Conservation (phyloP, 2,113 vertebrate genomes). For the Nothoprocta pentlandii region DNA sequence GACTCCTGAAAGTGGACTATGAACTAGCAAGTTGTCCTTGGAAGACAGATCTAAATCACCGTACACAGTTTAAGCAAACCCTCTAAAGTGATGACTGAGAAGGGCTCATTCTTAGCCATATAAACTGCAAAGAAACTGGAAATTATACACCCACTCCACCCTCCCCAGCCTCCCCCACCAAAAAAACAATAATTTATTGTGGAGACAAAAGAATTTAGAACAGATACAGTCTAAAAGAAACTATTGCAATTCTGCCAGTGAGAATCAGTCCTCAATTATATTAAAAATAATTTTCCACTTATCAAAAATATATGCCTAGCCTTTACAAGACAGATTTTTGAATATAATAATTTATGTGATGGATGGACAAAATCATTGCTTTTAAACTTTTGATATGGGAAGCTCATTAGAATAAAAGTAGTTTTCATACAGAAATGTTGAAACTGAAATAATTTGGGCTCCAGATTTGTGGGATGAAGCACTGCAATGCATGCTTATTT, state of each 20-base stretch:
- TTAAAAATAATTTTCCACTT: background rate
- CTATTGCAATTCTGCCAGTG: background rate
- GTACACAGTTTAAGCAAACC: background rate
- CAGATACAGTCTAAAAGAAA: background rate
- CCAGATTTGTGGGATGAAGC: background rate
- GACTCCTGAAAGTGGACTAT: background rate
- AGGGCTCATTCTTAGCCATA: background rate
- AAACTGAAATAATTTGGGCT: background rate
- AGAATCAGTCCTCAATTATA: background rate
- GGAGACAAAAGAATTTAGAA: background rate
- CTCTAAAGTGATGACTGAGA: background rate
- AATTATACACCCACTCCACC: background rate
- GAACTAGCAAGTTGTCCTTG: background rate
- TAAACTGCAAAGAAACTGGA: background rate
- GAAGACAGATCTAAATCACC: background rate
- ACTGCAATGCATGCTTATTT: background rate
- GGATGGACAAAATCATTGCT: background rate
- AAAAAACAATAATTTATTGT: background rate
- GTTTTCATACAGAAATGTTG: background rate
- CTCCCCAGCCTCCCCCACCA: no score
- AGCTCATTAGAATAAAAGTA: background rate
- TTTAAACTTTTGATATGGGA: background rate
- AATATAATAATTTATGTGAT: background rate
- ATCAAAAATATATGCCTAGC: background rate
- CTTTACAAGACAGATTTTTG: background rate